A percentile compares a stretch with the other conserved stretches of the same genome.
Evolutionary conservation across 2,888 invertebrate species (phyloP).

Genomic region (Dione juno): DNA sequence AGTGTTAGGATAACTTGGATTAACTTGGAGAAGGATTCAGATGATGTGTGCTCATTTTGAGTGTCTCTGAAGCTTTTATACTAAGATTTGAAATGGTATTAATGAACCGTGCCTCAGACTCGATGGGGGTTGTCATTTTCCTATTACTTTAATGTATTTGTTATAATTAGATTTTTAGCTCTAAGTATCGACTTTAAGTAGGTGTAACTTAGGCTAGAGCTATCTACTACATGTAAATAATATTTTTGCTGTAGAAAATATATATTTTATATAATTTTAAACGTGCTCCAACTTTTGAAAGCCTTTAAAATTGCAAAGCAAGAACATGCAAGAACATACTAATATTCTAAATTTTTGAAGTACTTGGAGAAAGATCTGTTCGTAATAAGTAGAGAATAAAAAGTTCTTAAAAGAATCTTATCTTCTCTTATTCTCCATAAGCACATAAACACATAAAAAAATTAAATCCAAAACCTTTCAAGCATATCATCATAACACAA

Average conservation of each 20-base stretch:
- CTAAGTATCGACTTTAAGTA: not conserved
- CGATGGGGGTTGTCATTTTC: slow-evolving; percentile 1
- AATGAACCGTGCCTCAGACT: slow-evolving; percentile 7
- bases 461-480: not conserved
- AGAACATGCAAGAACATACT: too few relatives aligned
- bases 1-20: not conserved
- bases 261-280: too few relatives aligned
- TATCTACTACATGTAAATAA: too few relatives aligned
- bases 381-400: too few relatives aligned
- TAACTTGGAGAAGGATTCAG: not conserved
- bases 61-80: not conserved
- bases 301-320: too few relatives aligned
- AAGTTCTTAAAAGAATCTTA: too few relatives aligned
- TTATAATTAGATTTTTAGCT: slow-evolving; percentile 9
- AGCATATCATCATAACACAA: slow-evolving; percentile 1
- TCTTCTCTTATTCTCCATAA: too few relatives aligned
- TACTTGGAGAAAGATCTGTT: too few relatives aligned
- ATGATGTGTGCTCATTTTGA: not conserved
- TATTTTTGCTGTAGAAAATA: too few relatives aligned
- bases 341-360: too few relatives aligned
- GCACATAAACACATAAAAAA: not conserved
- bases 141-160: slow-evolving; percentile 11
- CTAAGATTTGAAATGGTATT: not conserved
- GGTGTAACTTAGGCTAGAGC: too few relatives aligned
- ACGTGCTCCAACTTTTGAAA: too few relatives aligned